phyloP scores from a whole-genome alignment of 1,140 invertebrate genomes.

The Branchinecta lynchi region DNA sequence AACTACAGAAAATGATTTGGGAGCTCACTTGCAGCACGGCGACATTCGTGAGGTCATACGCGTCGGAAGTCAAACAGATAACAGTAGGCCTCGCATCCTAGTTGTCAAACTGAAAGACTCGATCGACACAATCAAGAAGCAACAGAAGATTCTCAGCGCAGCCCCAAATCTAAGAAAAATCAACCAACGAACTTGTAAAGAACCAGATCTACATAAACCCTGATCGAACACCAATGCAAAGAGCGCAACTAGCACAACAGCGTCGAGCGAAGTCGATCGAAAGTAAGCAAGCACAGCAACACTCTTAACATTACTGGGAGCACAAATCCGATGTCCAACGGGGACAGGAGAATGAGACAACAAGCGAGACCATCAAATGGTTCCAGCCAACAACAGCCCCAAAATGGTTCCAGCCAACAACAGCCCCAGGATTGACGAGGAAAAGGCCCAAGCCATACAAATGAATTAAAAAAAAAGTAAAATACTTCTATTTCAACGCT shows the following conservation, averaged over 20 bases:
- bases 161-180: slow-evolving; percentile 1
- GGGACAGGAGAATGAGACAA: slow-evolving; percentile 5
- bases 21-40: slow-evolving; percentile 8
- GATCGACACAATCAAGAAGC: slow-evolving; percentile 9
- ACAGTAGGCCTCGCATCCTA: slow-evolving; percentile 3
- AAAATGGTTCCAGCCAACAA: slow-evolving; percentile 9
- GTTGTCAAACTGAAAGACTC: too few species aligned
- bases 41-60: slow-evolving; percentile 4
- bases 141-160: slow-evolving; percentile 13
- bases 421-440: slow-evolving; percentile 8
- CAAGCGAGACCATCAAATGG: slow-evolving; percentile 8
- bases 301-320: slow-evolving; percentile 5
- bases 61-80: slow-evolving; percentile 1
- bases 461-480: slow-evolving; percentile 11
- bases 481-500: slow-evolving; percentile 16
- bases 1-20: slow-evolving; percentile 6
- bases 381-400: slow-evolving; percentile 8
- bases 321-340: background rate
- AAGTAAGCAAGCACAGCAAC: slow-evolving; percentile 5
- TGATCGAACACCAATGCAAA: slow-evolving; percentile 13
- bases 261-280: background rate
- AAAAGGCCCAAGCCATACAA: slow-evolving; percentile 5
- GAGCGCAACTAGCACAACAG: background rate
- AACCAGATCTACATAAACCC: slow-evolving; percentile 14
- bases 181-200: background rate